Evolutionary conservation across 1,140 invertebrate species (phyloP).

Genomic region (Calephelis nemesis): DNA sequence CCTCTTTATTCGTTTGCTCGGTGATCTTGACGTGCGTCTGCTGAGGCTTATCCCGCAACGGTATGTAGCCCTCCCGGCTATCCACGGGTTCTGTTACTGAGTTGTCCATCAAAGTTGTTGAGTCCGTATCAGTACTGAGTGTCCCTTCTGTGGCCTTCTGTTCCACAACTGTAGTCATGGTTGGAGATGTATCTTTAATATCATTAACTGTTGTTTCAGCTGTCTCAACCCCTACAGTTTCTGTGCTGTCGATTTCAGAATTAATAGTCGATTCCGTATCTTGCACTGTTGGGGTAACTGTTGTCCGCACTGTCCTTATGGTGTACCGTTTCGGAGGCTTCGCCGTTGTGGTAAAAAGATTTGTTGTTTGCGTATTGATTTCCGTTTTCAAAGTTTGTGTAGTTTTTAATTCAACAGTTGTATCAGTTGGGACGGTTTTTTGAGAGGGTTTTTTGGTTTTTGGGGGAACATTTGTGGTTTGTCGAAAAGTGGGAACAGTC

Average conservation of each 20-base stretch:
- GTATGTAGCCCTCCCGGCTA: slow-evolving; percentile 72
- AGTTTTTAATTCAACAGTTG: slow-evolving; percentile 53
- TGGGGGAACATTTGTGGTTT: slow-evolving; percentile 50
- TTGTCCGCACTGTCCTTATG: slow-evolving; percentile 65
- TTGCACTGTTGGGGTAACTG: slow-evolving; percentile 56
- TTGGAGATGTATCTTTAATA: slow-evolving; percentile 54
- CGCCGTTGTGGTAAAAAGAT: slow-evolving; percentile 49
- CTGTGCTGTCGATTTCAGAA: slow-evolving; percentile 53
- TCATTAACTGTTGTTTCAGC: slow-evolving; percentile 52
- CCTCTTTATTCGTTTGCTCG: slow-evolving; percentile 78
- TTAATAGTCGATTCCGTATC: slow-evolving; percentile 63
- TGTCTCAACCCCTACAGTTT: slow-evolving; percentile 59
- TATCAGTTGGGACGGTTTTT: slow-evolving; percentile 47
- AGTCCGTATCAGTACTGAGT: slow-evolving; percentile 55
- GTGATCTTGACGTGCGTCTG: slow-evolving; percentile 75
- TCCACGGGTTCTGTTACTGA: slow-evolving; percentile 63
- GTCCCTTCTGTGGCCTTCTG: slow-evolving; percentile 56
- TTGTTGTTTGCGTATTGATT: slow-evolving; percentile 46
- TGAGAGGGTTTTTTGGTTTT: slow-evolving; percentile 60
- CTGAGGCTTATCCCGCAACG: slow-evolving; percentile 71
- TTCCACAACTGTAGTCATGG: slow-evolving; percentile 52
- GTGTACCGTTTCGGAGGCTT: slow-evolving; percentile 73
- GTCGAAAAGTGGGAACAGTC: slow-evolving; percentile 50
- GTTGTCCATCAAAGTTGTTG: slow-evolving; percentile 57
- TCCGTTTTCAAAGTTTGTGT: slow-evolving; percentile 52